Evolutionary conservation across 2,797 vertebrate genomes (phyloP).

Genomic region (Austrolebias charrua): DNA sequence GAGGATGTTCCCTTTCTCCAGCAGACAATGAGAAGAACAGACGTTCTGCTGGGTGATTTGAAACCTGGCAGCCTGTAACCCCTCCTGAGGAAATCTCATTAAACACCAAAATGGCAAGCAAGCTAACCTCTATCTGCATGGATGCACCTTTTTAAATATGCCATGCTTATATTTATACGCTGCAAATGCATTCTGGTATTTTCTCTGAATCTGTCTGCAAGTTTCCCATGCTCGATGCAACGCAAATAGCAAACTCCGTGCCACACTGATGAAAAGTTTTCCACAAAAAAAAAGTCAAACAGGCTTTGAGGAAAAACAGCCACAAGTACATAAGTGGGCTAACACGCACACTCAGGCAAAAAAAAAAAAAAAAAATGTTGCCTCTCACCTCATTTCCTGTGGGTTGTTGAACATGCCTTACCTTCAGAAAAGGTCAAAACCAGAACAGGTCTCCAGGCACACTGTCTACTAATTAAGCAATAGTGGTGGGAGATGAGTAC

Average conservation of each 20-base stretch:
- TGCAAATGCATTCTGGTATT: constrained; percentile 27
- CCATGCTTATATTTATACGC: constrained; percentile 23
- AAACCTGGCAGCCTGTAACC: constrained; percentile 65
- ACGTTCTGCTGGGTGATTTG: constrained; percentile 63
- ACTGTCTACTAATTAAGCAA: constrained; percentile 74
- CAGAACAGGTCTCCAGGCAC: constrained; percentile 70
- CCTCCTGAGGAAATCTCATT: constrained; percentile 75
- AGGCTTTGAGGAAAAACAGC: constrained; percentile 10
- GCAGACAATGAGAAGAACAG: constrained; percentile 55
- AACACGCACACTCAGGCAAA: constrained; percentile 13
- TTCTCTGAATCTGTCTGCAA: constrained; percentile 25
- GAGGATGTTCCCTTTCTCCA: constrained; percentile 55
- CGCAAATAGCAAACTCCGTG: constrained; percentile 38
- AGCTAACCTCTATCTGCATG: constrained; percentile 67
- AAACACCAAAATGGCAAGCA: constrained; percentile 58
- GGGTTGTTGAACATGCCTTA: constrained; percentile 74
- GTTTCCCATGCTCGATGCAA: constrained; percentile 47
- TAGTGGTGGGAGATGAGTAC: constrained; percentile 51
- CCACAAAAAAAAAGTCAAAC: constrained; percentile 48
- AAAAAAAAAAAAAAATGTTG: constrained; percentile 47
- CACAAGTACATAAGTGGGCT: constrained; percentile 14
- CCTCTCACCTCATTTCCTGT: constrained; percentile 64
- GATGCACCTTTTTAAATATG: constrained; percentile 54
- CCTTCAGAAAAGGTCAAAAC: constrained; percentile 79
- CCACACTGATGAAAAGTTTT: constrained; percentile 60